phyloP scores from a whole-genome alignment of 2,888 invertebrate species.

The Elysia crispata region DNA sequence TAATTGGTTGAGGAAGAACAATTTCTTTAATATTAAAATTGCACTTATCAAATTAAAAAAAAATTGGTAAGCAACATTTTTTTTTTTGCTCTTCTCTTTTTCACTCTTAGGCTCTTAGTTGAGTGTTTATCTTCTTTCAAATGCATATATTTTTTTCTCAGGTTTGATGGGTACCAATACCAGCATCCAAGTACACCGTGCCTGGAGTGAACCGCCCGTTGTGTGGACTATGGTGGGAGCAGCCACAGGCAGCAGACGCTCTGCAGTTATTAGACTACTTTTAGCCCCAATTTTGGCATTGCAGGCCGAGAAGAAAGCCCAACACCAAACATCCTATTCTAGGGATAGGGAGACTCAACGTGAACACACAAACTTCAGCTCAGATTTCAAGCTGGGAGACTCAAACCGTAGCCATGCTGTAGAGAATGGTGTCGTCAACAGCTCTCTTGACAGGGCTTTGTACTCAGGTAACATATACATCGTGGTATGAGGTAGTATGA shows the following conservation, averaged over 20 bases:
- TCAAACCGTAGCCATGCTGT: too few species aligned
- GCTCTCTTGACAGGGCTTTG: too few species aligned
- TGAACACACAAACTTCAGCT: too few species aligned
- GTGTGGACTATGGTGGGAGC: conserved; percentile 57
- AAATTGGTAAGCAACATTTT: background rate
- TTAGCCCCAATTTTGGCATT: conserved; percentile 53
- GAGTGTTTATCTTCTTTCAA: background rate
- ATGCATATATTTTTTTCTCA: conserved; percentile 17
- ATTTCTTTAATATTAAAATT: too few species aligned
- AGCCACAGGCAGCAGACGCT: conserved; percentile 51
- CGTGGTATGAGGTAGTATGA: too few species aligned
- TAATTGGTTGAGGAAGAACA: too few species aligned
- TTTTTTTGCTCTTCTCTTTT: background rate
- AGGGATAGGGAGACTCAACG: background rate
- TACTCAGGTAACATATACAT: too few species aligned
- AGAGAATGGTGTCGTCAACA: too few species aligned
- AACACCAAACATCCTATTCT: background rate
- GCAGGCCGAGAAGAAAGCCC: conserved; percentile 42
- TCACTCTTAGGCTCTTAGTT: too few species aligned
- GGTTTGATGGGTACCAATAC: conserved; percentile 56
- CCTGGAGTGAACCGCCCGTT: conserved; percentile 57
- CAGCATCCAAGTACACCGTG: conserved; percentile 53
- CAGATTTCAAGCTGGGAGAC: too few species aligned
- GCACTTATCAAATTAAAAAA: too few species aligned
- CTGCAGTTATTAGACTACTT: conserved; percentile 56